phyloP scores from a whole-genome alignment of 2,797 vertebrate species.

The Myotis myotis region DNA sequence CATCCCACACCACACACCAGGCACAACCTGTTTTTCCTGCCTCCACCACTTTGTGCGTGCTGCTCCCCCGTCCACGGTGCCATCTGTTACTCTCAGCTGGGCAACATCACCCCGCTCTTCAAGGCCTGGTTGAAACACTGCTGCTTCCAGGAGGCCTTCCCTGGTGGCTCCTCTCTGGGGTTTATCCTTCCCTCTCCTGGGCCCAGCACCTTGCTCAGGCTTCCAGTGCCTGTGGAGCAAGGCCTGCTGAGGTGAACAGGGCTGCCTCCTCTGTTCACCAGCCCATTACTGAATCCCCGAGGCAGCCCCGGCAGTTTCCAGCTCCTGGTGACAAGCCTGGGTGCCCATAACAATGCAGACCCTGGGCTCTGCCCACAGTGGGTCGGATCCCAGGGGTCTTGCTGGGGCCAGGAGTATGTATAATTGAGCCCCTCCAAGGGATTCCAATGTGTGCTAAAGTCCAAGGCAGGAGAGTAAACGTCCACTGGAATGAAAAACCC shows the following conservation, averaged over 20 bases:
- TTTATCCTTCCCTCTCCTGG: not conserved
- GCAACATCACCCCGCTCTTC: not conserved
- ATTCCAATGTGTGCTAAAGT: not conserved
- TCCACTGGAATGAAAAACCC: not conserved
- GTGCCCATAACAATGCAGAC: not conserved
- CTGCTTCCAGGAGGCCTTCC: not conserved
- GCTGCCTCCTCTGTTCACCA: not conserved
- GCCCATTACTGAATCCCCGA: not conserved
- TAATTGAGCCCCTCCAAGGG: not conserved
- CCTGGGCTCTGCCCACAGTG: not conserved
- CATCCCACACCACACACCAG: constrained; percentile 43
- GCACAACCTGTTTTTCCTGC: constrained; percentile 64
- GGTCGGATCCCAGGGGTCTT: not conserved
- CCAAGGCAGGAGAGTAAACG: not conserved
- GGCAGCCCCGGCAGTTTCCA: not conserved
- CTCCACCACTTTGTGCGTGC: constrained; percentile 12
- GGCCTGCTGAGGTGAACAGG: not conserved
- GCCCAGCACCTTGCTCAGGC: not conserved
- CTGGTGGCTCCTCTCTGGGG: not conserved
- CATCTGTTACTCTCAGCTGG: constrained; percentile 55
- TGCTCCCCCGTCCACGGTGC: not conserved
- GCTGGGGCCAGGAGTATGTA: not conserved
- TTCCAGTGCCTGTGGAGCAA: not conserved
- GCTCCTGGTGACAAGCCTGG: not conserved
- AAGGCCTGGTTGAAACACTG: not conserved